Evolutionary conservation across 2,113 vertebrate species (phyloP).

Genomic region (Erinaceus europaeus): DNA sequence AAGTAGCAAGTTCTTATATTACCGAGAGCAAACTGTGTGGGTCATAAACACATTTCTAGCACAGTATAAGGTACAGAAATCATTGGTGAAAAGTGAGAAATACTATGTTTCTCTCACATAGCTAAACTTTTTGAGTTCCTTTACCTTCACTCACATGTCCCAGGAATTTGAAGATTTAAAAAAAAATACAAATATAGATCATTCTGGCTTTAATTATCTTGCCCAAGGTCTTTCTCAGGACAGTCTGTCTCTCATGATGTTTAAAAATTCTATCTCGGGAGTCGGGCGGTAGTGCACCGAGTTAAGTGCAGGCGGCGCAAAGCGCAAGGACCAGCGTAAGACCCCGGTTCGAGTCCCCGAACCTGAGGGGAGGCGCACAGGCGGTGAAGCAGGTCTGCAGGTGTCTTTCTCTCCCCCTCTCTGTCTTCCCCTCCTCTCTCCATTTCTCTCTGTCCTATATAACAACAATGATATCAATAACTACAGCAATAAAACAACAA

Average conservation of each 20-base stretch:
- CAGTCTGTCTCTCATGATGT: slow-evolving; percentile 33
- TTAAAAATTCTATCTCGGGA: not conserved
- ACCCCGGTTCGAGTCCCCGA: too few species aligned
- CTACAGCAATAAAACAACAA: too few species aligned
- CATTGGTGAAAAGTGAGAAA: not conserved
- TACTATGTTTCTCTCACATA: not conserved
- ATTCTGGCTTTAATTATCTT: slow-evolving; percentile 58
- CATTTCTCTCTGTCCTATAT: too few species aligned
- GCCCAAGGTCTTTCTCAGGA: not conserved
- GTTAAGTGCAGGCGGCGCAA: too few species aligned
- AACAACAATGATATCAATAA: too few species aligned
- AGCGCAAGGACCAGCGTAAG: too few species aligned
- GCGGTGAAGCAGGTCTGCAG: too few species aligned
- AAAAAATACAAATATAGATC: not conserved
- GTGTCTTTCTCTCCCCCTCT: too few species aligned
- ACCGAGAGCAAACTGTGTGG: not conserved
- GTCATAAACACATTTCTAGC: not conserved
- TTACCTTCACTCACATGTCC: not conserved
- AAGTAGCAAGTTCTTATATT: slow-evolving; percentile 42
- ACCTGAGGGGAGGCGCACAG: too few species aligned
- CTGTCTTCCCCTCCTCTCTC: too few species aligned
- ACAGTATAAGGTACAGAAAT: not conserved
- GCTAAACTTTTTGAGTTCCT: not conserved
- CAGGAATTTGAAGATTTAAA: not conserved
- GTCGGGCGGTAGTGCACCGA: too few species aligned